Evolutionary conservation across 1,140 invertebrate species (phyloP).

Genomic region (Zaprionus lachaisei): DNA sequence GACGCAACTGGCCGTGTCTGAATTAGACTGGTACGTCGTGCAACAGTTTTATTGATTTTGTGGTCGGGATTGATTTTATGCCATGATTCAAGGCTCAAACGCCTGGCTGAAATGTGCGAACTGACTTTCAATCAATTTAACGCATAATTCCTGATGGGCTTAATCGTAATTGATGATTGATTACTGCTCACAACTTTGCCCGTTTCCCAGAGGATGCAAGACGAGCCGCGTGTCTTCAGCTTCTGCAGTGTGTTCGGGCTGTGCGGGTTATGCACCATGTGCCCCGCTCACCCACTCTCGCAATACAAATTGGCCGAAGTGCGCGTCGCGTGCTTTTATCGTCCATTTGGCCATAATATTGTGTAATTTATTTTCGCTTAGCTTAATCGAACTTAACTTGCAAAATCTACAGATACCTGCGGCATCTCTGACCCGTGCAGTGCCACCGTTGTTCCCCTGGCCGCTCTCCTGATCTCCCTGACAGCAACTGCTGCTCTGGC

Average conservation of each 20-base stretch:
- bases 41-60: conserved; percentile 75
- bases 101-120: conserved; percentile 63
- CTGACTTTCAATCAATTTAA: conserved; percentile 84
- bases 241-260: neutral
- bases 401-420: conserved; percentile 38
- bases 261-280: neutral
- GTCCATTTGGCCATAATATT: conserved; percentile 67
- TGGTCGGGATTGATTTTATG: conserved; percentile 70
- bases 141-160: conserved; percentile 84
- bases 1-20: neutral
- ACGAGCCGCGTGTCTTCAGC: neutral
- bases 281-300: neutral
- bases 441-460: neutral
- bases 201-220: conserved; percentile 10
- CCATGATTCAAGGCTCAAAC: conserved; percentile 62
- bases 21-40: conserved; percentile 18
- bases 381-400: conserved; percentile 67
- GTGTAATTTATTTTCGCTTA: conserved; percentile 81
- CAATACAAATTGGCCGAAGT: conserved; percentile 28
- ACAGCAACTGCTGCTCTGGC: conserved; percentile 10
- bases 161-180: conserved; percentile 84
- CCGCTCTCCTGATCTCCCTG: neutral
- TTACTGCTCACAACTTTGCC: conserved; percentile 50
- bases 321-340: conserved; percentile 52
- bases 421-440: neutral